Percentiles rank a stretch among this genome's conserved stretches.
phyloP scores from a whole-genome alignment of 2,797 vertebrate species.

The Brachyalestes nurse region DNA sequence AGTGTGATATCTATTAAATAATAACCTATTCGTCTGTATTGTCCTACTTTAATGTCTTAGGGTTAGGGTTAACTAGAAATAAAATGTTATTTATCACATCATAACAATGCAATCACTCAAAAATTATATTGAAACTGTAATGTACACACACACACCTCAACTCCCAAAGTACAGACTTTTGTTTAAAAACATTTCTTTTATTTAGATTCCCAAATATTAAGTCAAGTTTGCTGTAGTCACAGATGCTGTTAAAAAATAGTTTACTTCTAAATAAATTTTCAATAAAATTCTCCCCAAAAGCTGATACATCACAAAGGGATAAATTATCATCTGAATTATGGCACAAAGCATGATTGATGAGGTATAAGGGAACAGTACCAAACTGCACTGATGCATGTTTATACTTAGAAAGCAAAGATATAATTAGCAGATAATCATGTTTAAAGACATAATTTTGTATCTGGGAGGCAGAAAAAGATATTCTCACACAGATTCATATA shows the following conservation, averaged over 20 bases:
- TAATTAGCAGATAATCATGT: conserved; percentile 10
- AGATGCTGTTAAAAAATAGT: not conserved
- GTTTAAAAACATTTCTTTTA: conserved; percentile 36
- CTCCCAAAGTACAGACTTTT: not conserved
- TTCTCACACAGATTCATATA: not conserved
- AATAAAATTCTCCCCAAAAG: conserved; percentile 8
- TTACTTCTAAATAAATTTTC: conserved; percentile 1
- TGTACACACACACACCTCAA: too few species aligned
- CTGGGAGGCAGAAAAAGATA: not conserved
- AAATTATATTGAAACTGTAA: too few species aligned
- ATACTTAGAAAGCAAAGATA: not conserved
- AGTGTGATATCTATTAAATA: too few species aligned
- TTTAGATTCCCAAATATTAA: conserved; percentile 37
- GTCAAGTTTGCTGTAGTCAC: not conserved
- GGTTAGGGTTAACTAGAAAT: too few species aligned
- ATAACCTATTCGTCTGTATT: too few species aligned
- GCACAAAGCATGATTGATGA: conserved; percentile 35
- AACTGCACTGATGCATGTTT: conserved; percentile 4
- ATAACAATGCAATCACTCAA: too few species aligned
- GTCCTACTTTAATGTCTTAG: too few species aligned
- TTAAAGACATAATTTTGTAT: not conserved
- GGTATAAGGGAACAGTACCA: conserved; percentile 19
- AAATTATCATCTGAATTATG: conserved; percentile 33
- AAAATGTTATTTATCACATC: too few species aligned
- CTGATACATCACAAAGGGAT: conserved; percentile 20